Evolutionary conservation across 2,113 vertebrate species (phyloP), one percentile per base, ranked within the genome.

Genomic region (Lepus americanus): DNA sequence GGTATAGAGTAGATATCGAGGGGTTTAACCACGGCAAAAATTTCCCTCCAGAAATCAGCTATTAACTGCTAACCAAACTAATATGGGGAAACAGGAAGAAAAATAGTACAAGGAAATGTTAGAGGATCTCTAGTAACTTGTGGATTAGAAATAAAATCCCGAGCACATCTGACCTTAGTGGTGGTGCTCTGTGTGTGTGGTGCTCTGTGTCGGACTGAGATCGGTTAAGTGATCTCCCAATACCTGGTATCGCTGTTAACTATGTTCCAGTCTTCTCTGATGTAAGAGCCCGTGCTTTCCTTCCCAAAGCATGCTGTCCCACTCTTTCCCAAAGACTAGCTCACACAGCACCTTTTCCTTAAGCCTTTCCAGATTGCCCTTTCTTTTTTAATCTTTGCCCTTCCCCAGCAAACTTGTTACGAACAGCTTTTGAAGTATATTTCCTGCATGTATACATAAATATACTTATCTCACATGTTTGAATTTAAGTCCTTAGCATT

Each of bases 401-500:
- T 59, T 36, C 2, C 36, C 78, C 44, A 92, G 78, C 73, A 88
- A 90, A 87, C 33, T 87, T 17, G 70, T 92, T 55, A 55, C 73
- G 27, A 16, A 9, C 31, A 63, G 63, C 83, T 82, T 53, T 74
- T 67, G 22, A 81, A 96, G 31, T 69, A 31, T 22, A n/a, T 6
- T 76, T 76, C 55, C 49, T 73, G 25, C 23, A 33, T 67, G 67
- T 73, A 27, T 63, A 44, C 6, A 7, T 44, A 44, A 87, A 67
- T 64, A 12, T 89, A 19, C 19, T 92, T 77, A 66, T 19, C 59
- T 87, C 31, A 36, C 49, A 27, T 88, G 0, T 94, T 88, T 77
- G 36, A 87, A 84, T 29, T 77, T 92, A 81, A 67, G 29, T 79
- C 89, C 74, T 81, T 63, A 81, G 9, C 17, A 44, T 83, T 91